Evolutionary conservation across 2,797 vertebrate species (phyloP).

Genomic region (Sus cebifrons): DNA sequence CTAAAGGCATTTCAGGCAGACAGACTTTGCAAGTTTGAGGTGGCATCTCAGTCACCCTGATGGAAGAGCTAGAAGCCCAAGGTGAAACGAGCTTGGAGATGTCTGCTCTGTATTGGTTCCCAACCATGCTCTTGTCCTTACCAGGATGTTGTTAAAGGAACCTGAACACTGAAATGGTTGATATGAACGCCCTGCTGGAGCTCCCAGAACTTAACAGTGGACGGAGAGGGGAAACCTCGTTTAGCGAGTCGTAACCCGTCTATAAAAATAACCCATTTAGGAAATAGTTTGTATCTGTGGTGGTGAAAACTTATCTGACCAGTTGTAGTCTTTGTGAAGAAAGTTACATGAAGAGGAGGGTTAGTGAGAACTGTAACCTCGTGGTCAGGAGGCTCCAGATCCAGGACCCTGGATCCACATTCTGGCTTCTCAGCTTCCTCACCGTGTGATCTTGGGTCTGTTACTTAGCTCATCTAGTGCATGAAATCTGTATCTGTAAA

Average conservation of each 20-base stretch:
- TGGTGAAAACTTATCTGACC: constrained; percentile 9
- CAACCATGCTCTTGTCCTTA: background rate
- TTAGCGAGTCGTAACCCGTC: background rate
- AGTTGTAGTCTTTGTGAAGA: background rate
- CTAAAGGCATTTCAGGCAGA: background rate
- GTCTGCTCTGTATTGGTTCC: background rate
- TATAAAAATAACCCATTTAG: background rate
- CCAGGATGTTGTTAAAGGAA: background rate
- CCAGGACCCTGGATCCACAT: background rate
- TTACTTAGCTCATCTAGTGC: background rate
- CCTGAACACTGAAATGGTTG: background rate
- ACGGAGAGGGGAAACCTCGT: background rate
- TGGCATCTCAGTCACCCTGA: background rate
- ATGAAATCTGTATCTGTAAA: background rate
- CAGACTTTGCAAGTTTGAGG: background rate
- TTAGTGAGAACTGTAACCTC: background rate
- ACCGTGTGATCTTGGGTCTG: background rate
- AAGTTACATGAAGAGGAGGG: background rate
- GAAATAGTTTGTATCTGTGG: constrained; percentile 34
- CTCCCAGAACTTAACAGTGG: background rate
- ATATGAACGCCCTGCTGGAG: background rate
- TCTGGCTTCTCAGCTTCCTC: background rate
- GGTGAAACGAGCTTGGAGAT: background rate
- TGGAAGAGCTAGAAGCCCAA: background rate
- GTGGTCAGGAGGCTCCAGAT: background rate